Evolutionary conservation across 2,888 invertebrate genomes (phyloP), one percentile per base, ranked within the genome.

Genomic region (Limnephilus lunatus): DNA sequence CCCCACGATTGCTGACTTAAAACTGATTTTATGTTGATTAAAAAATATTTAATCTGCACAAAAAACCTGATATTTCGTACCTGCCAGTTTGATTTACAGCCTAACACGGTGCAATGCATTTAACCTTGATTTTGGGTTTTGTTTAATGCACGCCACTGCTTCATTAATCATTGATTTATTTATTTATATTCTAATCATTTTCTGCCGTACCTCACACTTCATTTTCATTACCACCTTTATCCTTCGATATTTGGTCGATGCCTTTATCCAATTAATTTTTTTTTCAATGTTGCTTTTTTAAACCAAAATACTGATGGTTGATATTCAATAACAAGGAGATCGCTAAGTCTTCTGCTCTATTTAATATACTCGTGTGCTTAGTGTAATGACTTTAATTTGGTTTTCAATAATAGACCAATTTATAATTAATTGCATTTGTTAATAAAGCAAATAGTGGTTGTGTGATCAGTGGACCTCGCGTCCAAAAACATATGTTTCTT

Each of bases 51-150:
- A 68, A 68, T 25, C 53, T 68, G 19, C 25, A 25, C 4, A 83
- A 31, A 83, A 32, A 83, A 83, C 35, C 30, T 89, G 80, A 89
- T 89, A 81, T 89, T 89, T 90, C 44, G 87, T 35, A 91, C 81
- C 91, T 89, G 91, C 82, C 91, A 91, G 83, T 82, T 48, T 91
- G 87, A 91, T 91, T 91, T 88, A 91, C 91, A 53, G 53, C 89
- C 44, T 83, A 35, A 39, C 39, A 35, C 83, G 35, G 83, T 44
- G 88, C 91, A 83, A 89, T 90, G 88, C 91, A 87, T 85, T 90
- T 87, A 91, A 81, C 91, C 88, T 89, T 89, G 88, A 89, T 89
- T 91, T 48, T 53, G 32, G 31, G 44, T 87, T 89, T 91, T 91
- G 25, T 68, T 68, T 68, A 68, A n/a, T n/a, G 83, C 32, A 90